These are phyloP conservation scores for Albula goreensis DNA, from an alignment of 2,113 vertebrate species.

Conservation along the genomic window DNA sequence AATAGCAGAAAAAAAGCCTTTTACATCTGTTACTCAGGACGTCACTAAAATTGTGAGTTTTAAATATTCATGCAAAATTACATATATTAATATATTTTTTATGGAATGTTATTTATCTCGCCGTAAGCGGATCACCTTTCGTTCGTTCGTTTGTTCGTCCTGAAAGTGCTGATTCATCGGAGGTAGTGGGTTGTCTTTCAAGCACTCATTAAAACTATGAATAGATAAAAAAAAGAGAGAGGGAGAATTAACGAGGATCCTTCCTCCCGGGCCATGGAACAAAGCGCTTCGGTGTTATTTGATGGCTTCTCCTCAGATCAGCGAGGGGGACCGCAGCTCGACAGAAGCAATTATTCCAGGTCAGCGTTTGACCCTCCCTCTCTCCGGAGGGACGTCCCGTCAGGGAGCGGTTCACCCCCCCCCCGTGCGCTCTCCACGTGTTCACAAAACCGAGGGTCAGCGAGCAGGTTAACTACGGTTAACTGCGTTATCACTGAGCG, in stretches of 20 bases:
- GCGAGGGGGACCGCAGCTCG: slow-evolving; percentile 22
- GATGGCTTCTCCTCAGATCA: slow-evolving; percentile 38
- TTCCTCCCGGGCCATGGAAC: not conserved
- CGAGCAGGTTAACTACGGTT: slow-evolving; percentile 37
- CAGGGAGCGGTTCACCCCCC: not conserved
- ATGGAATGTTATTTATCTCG: not conserved
- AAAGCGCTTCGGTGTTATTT: not conserved
- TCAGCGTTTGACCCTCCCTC: slow-evolving; percentile 33
- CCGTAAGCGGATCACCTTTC: not conserved
- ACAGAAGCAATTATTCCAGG: slow-evolving; percentile 55
- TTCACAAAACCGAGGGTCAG: slow-evolving; percentile 37
- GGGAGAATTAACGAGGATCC: not conserved
- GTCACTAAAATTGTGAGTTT: not conserved
- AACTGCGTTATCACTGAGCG: slow-evolving; percentile 15
- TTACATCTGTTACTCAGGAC: not conserved
- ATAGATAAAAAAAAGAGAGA: not conserved
- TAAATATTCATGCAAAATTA: slow-evolving; percentile 23
- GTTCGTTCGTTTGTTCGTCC: not conserved
- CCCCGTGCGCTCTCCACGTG: slow-evolving; percentile 3
- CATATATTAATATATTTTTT: slow-evolving; percentile 3
- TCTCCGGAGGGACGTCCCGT: slow-evolving; percentile 6
- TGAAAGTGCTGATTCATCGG: not conserved
- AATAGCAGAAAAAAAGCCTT: not conserved
- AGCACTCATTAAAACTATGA: slow-evolving; percentile 6
- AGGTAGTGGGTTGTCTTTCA: not conserved